Percentiles rank a stretch among this genome's conserved stretches.
These are phyloP conservation scores for Reticulitermes speratus DNA, from an alignment of 1,140 invertebrate species.

Conservation along the genomic window DNA sequence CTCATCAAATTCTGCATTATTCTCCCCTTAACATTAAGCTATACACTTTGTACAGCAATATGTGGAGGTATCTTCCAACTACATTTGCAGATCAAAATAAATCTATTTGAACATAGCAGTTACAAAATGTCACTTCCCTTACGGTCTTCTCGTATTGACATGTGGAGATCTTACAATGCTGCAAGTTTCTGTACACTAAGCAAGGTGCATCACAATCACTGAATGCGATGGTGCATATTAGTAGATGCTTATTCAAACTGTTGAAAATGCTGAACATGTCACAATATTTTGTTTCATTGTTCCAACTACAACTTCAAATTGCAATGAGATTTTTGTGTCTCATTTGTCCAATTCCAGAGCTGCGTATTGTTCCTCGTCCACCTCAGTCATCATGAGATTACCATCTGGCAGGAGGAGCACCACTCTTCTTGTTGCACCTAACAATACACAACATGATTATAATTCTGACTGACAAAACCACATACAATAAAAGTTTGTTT, in stretches of 20 bases:
- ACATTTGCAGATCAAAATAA: background rate
- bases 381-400: conserved; percentile 79
- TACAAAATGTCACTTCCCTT: background rate
- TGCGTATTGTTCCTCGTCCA: conserved; percentile 79
- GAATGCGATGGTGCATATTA: background rate
- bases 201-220: background rate
- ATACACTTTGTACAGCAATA: background rate
- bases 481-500: conserved; percentile 4
- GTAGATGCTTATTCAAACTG: background rate
- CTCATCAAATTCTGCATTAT: background rate
- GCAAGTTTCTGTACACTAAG: background rate
- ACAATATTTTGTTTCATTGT: background rate
- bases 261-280: background rate
- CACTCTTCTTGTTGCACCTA: conserved; percentile 76
- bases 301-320: background rate
- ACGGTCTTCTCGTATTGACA: background rate
- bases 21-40: background rate
- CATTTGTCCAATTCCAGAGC: conserved; percentile 65
- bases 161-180: no score
- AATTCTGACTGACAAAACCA: background rate
- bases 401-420: conserved; percentile 77
- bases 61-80: background rate
- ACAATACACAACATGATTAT: conserved; percentile 34
- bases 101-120: background rate
- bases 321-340: conserved; percentile 35